Percentiles rank a stretch among this genome's conserved stretches.
Evolutionary conservation across 2,888 invertebrate species (phyloP).

Genomic region (Malachius bipustulatus): DNA sequence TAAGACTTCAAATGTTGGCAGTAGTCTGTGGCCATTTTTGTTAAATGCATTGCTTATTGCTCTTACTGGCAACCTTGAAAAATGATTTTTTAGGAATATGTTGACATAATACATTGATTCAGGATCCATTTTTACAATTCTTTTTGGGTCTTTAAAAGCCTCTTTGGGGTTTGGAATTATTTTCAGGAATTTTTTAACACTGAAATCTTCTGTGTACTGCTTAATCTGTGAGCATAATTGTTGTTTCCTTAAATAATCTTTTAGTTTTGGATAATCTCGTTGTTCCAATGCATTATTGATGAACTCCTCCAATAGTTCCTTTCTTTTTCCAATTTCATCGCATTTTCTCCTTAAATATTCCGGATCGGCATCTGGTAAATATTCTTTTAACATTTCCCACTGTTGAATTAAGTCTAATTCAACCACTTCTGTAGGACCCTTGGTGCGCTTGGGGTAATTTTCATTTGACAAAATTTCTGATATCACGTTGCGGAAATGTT

Average conservation of each 20-base stretch:
- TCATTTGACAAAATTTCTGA: too few relatives aligned
- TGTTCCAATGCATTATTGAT: constrained; percentile 22
- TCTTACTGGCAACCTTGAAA: too few relatives aligned
- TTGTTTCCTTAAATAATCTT: constrained; percentile 26
- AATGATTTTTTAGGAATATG: too few relatives aligned
- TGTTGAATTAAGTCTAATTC: constrained; percentile 25
- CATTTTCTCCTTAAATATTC: constrained; percentile 22
- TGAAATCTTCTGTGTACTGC: too few relatives aligned
- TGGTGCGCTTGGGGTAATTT: constrained; percentile 24
- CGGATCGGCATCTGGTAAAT: constrained; percentile 30
- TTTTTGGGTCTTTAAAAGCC: constrained; percentile 20
- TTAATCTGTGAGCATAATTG: constrained; percentile 32
- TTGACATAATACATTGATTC: too few relatives aligned
- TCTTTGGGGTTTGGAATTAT: too few relatives aligned
- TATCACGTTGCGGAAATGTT: too few relatives aligned
- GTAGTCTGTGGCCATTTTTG: too few relatives aligned
- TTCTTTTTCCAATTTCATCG: too few relatives aligned
- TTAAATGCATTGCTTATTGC: too few relatives aligned
- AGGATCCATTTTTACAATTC: constrained; percentile 10
- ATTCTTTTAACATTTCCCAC: constrained; percentile 22
- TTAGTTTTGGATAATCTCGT: constrained; percentile 26
- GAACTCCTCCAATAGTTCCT: too few relatives aligned
- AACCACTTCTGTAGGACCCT: constrained; percentile 13
- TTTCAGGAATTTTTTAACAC: too few relatives aligned
- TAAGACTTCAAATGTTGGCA: constrained; percentile 8